Conservation (phyloP, 2,888 invertebrate genomes). For the Orthosia incerta region DNA sequence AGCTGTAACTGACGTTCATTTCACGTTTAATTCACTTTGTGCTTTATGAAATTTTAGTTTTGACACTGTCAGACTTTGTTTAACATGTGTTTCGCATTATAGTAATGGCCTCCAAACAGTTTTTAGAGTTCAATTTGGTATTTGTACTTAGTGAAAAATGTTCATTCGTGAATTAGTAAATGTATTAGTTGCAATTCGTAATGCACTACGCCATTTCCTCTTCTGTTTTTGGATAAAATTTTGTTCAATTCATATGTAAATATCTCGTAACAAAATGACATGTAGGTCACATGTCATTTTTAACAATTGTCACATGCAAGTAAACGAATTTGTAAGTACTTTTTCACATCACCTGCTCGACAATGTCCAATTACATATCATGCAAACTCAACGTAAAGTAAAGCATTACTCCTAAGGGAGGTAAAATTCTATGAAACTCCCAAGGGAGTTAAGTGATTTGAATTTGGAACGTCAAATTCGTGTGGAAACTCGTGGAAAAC, state of each 20-base stretch:
- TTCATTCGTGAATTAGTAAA: conserved; percentile 11
- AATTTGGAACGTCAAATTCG: too few relatives aligned
- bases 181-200: not conserved
- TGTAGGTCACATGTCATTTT: not conserved
- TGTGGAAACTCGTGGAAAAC: too few relatives aligned
- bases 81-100: conserved; percentile 34
- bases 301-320: not conserved
- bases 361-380: too few relatives aligned
- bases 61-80: conserved; percentile 63
- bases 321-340: not conserved
- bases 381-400: too few relatives aligned
- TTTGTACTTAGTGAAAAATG: conserved; percentile 2
- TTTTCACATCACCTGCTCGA: not conserved
- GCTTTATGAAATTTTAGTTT: conserved; percentile 64
- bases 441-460: too few relatives aligned
- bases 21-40: conserved; percentile 69
- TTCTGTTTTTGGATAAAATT: not conserved
- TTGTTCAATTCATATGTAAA: not conserved
- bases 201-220: not conserved
- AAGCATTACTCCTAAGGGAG: too few relatives aligned
- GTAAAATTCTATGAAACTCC: too few relatives aligned
- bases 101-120: conserved; percentile 22
- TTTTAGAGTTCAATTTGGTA: conserved; percentile 32
- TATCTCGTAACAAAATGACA: not conserved
- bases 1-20: conserved; percentile 64